Base-by-base conservation (phyloP, 2,113 vertebrate genomes). In the Clinocottus analis region DNA sequence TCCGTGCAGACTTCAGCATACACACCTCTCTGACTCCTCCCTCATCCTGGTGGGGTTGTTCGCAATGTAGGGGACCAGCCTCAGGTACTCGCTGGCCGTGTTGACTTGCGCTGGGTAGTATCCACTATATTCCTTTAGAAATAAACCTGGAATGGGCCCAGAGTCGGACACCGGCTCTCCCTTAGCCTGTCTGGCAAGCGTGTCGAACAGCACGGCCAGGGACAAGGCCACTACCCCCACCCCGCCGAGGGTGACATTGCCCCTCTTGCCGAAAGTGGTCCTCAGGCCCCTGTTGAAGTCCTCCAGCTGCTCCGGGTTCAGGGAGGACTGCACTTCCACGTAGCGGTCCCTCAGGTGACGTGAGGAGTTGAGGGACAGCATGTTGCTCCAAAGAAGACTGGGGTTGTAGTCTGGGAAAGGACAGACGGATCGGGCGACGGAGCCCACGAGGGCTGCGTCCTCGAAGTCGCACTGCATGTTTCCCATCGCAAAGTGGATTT, bases 121-220 rank as follows among this genome's bases (percentile, higher is more conserved):
- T 3, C 60, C 68, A 17, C 51, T 72, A 19, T 3, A 33, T 6
- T 86, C 3, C 35, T 78, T 82, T 3, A 82, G 0, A 41, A 89
- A 87, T 31, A 89, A 33, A 39, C 64, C 65, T 10, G 64, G 69
- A 43, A 83, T 67, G 4, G 64, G 76, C 16, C 37, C 84, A 2
- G 37, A 73, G 0, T 85, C 72, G 1, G 82, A 33, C 75, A 71
- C 72, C 1, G 27, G 25, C 56, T 80, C 65, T 41, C 81, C 81
- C 37, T 12, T 87, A 12, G 21, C 77, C 63, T 83, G 56, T 68
- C 16, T 68, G 3, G 82, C 76, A 7, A 90, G 63, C 6, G 72
- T 82, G 72, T 89, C 83, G 63, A 87, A 87, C 72, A 89, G 51
- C 56, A 89, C 21, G 27, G 75, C 79, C 67, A 87, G 78, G 17